A percentile compares a stretch with the other conserved stretches of the same genome.
Conservation (phyloP, 2,888 invertebrate species). For the Chrysopilus asiliformis region DNA sequence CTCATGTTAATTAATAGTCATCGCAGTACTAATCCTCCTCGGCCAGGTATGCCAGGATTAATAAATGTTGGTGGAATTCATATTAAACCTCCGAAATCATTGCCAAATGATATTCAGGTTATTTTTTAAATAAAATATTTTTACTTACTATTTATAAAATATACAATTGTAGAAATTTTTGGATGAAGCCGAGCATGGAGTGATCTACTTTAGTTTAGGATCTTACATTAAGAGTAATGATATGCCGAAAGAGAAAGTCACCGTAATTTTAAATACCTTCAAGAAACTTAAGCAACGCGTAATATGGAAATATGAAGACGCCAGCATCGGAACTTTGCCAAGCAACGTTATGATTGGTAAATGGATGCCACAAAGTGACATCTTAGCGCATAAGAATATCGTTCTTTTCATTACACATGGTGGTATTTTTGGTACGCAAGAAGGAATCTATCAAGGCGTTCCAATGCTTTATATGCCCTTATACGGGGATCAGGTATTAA, state of each 20-base stretch:
- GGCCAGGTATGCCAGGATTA: slow-evolving; percentile 34
- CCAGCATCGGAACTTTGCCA: slow-evolving; percentile 30
- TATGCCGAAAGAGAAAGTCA: slow-evolving; percentile 33
- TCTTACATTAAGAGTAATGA: slow-evolving; percentile 35
- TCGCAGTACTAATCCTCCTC: slow-evolving; percentile 36
- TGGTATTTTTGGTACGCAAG: slow-evolving; percentile 36
- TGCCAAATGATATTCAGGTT: slow-evolving; percentile 27
- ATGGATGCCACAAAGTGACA: slow-evolving; percentile 43
- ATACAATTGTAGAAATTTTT: slow-evolving; percentile 24
- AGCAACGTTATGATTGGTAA: slow-evolving; percentile 36
- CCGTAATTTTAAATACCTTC: slow-evolving; percentile 34
- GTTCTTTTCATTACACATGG: slow-evolving; percentile 38
- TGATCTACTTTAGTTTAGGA: slow-evolving; percentile 38
- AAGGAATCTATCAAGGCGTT: slow-evolving; percentile 34
- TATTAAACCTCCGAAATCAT: slow-evolving; percentile 24
- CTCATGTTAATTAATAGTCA: slow-evolving; percentile 41
- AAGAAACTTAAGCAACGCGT: slow-evolving; percentile 36
- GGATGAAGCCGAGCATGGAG: slow-evolving; percentile 34
- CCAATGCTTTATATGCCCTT: slow-evolving; percentile 37
- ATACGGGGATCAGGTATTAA: slow-evolving; percentile 31
- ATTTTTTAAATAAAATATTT: background rate
- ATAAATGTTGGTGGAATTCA: slow-evolving; percentile 33
- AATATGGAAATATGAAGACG: slow-evolving; percentile 41
- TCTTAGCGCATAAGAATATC: slow-evolving; percentile 36
- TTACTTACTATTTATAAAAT: slow-evolving; percentile 2